Percentiles rank a stretch among this genome's conserved stretches.
phyloP scores from a whole-genome alignment of 2,888 invertebrate genomes.

The Agrilus cyanescens region DNA sequence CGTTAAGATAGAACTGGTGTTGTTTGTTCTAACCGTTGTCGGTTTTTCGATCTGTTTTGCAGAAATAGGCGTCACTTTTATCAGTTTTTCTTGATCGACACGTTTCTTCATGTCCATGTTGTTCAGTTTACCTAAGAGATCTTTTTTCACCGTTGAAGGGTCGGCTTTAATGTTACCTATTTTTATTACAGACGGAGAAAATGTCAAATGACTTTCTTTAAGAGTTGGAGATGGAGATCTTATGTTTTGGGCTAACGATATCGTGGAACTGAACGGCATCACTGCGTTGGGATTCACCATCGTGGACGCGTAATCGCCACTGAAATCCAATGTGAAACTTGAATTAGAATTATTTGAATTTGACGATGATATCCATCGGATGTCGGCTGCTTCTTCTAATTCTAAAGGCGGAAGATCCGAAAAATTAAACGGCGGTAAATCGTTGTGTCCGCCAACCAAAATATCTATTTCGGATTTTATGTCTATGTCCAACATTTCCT shows the following conservation, averaged over 20 bases:
- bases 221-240: slow-evolving; percentile 51
- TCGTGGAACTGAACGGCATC: slow-evolving; percentile 51
- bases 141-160: slow-evolving; percentile 49
- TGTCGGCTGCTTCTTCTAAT: slow-evolving; percentile 52
- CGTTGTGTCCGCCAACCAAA: slow-evolving; percentile 60
- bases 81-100: slow-evolving; percentile 26
- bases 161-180: slow-evolving; percentile 43
- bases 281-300: slow-evolving; percentile 88
- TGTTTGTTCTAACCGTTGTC: slow-evolving; percentile 21
- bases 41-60: slow-evolving; percentile 28
- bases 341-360: slow-evolving; percentile 47
- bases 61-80: slow-evolving; percentile 31
- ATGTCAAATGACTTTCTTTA: slow-evolving; percentile 59
- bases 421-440: slow-evolving; percentile 49
- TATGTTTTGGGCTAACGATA: slow-evolving; percentile 39
- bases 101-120: slow-evolving; percentile 21
- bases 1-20: slow-evolving; percentile 19
- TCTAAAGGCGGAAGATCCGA: slow-evolving; percentile 53
- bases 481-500: slow-evolving; percentile 85
- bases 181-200: slow-evolving; percentile 59
- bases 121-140: slow-evolving; percentile 48
- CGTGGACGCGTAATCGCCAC: slow-evolving; percentile 56
- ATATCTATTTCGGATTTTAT: slow-evolving; percentile 78
- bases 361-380: slow-evolving; percentile 40
- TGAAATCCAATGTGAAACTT: slow-evolving; percentile 56